Conservation (phyloP, 2,113 vertebrate species). For the Mystacornis crossleyi region DNA sequence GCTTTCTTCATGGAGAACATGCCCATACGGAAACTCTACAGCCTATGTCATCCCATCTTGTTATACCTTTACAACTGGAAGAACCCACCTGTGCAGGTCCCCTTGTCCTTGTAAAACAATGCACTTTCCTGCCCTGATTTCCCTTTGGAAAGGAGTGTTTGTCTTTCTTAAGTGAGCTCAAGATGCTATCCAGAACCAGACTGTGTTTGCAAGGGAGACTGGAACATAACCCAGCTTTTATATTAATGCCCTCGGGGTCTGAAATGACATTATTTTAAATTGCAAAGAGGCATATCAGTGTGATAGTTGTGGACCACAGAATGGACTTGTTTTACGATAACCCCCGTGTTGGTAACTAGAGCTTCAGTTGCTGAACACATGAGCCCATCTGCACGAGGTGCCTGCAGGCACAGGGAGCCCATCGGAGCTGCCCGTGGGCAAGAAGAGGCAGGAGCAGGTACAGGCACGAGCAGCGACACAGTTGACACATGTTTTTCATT, state of each 20-base stretch:
- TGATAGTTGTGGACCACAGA: neutral
- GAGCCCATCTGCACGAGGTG: rapidly evolving
- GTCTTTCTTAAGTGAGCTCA: neutral
- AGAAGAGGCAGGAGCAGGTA: neutral
- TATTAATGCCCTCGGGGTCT: neutral
- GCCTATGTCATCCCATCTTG: neutral
- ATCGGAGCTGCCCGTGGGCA: rapidly evolving
- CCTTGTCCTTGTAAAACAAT: neutral
- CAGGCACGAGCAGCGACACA: rapidly evolving
- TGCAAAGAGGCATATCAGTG: neutral
- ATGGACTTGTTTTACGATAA: neutral
- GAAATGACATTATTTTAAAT: neutral
- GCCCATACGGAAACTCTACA: neutral
- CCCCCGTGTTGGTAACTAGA: neutral
- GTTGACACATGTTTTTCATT: rapidly evolving
- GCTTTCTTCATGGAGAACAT: neutral
- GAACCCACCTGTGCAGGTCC: neutral
- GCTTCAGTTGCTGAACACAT: neutral
- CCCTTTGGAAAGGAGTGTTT: neutral
- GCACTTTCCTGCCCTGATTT: neutral
- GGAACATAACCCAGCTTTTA: neutral
- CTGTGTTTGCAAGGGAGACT: neutral
- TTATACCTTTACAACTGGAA: neutral
- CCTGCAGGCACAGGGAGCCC: neutral
- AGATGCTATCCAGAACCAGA: neutral